A percentile compares a stretch with the other conserved stretches of the same genome.
Evolutionary conservation across 2,888 invertebrate genomes (phyloP).

Genomic region (Schizaphis graminum): DNA sequence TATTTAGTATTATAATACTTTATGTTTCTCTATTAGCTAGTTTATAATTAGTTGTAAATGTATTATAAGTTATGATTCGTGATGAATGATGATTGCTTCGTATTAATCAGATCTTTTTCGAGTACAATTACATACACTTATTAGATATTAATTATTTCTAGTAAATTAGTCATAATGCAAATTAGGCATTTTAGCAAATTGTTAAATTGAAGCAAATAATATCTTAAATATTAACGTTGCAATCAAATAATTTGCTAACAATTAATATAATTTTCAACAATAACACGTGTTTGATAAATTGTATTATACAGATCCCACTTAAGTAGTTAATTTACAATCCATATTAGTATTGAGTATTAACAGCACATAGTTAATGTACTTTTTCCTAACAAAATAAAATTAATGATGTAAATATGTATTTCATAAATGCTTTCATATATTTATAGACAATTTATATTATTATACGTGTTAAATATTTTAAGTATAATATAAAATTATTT

Average conservation of each 20-base stretch:
- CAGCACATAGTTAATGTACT: not conserved
- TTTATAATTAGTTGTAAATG: not conserved
- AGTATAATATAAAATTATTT: not conserved
- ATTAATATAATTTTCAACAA: not conserved
- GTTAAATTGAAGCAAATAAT: not conserved
- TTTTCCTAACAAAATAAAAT: not conserved
- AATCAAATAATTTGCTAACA: not conserved
- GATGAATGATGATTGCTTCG: not conserved
- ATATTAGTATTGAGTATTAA: not conserved
- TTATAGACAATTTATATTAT: not conserved
- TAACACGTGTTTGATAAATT: not conserved
- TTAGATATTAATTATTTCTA: not conserved
- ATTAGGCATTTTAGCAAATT: not conserved
- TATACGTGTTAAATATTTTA: not conserved
- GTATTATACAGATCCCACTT: not conserved
- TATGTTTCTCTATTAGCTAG: not conserved
- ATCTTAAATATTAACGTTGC: not conserved
- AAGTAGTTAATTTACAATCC: not conserved
- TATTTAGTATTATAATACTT: not conserved
- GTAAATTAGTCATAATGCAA: not conserved
- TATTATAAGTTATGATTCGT: not conserved
- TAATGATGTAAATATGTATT: not conserved
- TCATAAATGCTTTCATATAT: not conserved
- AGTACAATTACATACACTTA: not conserved
- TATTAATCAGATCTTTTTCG: not conserved